Base-by-base conservation (phyloP, 2,113 vertebrate genomes). In the Strix uralensis region DNA sequence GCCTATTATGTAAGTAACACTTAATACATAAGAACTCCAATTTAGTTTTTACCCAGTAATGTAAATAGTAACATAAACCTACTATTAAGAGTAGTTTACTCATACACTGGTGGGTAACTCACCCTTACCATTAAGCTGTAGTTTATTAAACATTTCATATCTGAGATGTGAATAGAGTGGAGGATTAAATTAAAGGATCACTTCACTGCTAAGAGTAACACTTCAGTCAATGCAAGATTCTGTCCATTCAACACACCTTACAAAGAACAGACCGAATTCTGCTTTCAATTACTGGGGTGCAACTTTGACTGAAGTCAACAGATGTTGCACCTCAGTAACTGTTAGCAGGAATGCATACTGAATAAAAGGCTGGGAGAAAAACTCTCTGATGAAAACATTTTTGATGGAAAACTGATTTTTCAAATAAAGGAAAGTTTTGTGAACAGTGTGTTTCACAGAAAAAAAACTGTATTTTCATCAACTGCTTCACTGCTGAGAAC, bases 271-370 rank as follows among this genome's bases (percentile, higher is more conserved):
- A 92, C 84, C 26, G 1, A 62, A 95, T 70, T 92, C 95, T 97
- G 95, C 96, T 97, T 97, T 61, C 92, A 97, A 96, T 97, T 97
- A 97, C 96, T 92, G 94, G 91, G 77, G 94, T 92, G 92, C 94
- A 95, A 77, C 86, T 97, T 86, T 32, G 73, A 95, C 92, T 95
- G 96, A 96, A 97, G 95, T 91, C 92, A 91, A 79, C 92, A 97
- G 94, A 96, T 96, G 95, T 91, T 92, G 91, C 84, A 94, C 94
- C 86, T 97, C 91, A 81, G 61, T 81, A 96, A 97, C 86, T 80
- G 78, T 91, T 91, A 92, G 91, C 91, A 95, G 92, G 62, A 32
- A 58, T 75, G 91, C 70, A 59, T 15, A 13, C 27, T 26, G 86
- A 93, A 88, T 92, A 81, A 94, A 94, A 91, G 57, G 49, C 77